Evolutionary conservation across 2,797 vertebrate species (phyloP).

Genomic region (Pseudochaenichthys georgianus): DNA sequence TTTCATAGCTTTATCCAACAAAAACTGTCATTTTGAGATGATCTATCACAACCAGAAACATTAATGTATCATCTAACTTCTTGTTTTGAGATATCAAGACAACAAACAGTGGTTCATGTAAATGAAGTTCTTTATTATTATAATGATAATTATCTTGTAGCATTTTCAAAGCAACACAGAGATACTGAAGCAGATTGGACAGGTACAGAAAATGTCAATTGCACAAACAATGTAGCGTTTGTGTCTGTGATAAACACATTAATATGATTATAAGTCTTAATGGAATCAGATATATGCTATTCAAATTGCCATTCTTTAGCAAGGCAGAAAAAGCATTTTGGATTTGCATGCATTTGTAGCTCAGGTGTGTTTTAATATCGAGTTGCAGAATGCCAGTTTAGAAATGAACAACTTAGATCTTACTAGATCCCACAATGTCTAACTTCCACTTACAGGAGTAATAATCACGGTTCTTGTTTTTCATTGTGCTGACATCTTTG

Average conservation of each 20-base stretch:
- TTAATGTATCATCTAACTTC: not conserved
- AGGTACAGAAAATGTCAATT: not conserved
- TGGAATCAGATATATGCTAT: not conserved
- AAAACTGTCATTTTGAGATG: not conserved
- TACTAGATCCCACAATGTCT: not conserved
- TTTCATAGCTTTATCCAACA: not conserved
- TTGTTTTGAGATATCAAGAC: not conserved
- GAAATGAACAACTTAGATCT: not conserved
- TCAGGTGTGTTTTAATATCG: not conserved
- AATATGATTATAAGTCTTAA: not conserved
- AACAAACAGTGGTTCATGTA: not conserved
- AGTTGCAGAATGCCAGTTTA: not conserved
- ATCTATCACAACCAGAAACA: not conserved
- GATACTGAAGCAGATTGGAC: not conserved
- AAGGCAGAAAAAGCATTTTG: not conserved
- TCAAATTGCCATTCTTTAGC: not conserved
- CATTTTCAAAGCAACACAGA: not conserved
- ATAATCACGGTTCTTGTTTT: slow-evolving; percentile 22
- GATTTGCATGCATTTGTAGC: not conserved
- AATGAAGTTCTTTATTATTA: not conserved
- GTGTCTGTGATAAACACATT: not conserved
- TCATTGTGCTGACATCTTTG: slow-evolving; percentile 36
- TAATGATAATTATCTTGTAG: not conserved
- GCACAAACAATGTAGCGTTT: not conserved
- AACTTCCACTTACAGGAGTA: slow-evolving; percentile 7